A percentile compares a stretch with the other conserved stretches of the same genome.
These are phyloP conservation scores for Coccyzus lansbergi DNA, from an alignment of 2,797 vertebrate species.

Conservation along the genomic window DNA sequence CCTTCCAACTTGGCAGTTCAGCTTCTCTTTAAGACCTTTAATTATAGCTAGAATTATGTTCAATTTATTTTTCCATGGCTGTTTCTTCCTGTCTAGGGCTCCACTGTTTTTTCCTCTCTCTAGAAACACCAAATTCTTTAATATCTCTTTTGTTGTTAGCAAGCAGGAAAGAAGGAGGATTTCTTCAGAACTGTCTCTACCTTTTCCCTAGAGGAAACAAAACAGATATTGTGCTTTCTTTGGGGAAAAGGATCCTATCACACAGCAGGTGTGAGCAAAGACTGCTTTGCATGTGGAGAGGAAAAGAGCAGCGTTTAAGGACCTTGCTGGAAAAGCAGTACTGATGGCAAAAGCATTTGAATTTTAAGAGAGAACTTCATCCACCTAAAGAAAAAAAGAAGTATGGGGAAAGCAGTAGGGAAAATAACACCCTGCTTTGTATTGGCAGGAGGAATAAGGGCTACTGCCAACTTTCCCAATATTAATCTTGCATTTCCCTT, in stretches of 20 bases:
- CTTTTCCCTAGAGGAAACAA: slow-evolving; percentile 8
- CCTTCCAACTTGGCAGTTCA: neutral
- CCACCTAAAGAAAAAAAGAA: slow-evolving; percentile 18
- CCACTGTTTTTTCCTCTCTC: slow-evolving; percentile 2
- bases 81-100: slow-evolving; percentile 19
- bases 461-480: slow-evolving; percentile 12
- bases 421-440: slow-evolving; percentile 27
- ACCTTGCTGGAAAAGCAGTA: slow-evolving; percentile 12
- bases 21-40: slow-evolving; percentile 32
- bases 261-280: slow-evolving; percentile 40
- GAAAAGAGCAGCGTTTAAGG: slow-evolving; percentile 3
- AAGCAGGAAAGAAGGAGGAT: slow-evolving; percentile 33
- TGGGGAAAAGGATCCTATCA: slow-evolving; percentile 33
- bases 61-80: slow-evolving; percentile 41
- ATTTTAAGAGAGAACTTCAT: neutral
- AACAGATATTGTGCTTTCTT: slow-evolving; percentile 47
- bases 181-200: slow-evolving; percentile 1
- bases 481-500: neutral
- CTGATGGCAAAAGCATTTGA: neutral
- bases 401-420: neutral
- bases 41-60: slow-evolving; percentile 50
- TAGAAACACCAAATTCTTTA: slow-evolving; percentile 31
- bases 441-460: slow-evolving; percentile 11
- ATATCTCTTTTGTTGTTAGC: slow-evolving; percentile 22
- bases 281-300: slow-evolving; percentile 6